A percentile compares a stretch with the other conserved stretches of the same genome.
These are phyloP conservation scores for Indicator maculatus DNA, from an alignment of 2,113 vertebrate genomes.

Conservation along the genomic window DNA sequence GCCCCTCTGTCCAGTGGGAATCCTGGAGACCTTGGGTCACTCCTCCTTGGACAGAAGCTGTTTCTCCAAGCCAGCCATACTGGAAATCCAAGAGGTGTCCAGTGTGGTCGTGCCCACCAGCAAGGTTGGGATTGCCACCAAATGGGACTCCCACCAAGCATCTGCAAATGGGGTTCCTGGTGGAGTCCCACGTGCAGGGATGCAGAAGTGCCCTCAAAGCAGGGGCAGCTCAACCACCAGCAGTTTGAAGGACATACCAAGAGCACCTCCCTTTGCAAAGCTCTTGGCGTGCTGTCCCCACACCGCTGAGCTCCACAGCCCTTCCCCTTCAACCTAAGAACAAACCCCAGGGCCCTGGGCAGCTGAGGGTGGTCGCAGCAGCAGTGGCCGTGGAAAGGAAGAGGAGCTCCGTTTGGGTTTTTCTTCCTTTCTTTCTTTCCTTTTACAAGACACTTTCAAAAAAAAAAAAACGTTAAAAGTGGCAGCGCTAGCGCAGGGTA, in stretches of 20 bases:
- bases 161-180: rapidly evolving
- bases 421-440: background rate
- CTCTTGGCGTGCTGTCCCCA: background rate
- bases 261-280: rapidly evolving
- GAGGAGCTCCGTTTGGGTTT: background rate
- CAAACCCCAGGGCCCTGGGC: background rate
- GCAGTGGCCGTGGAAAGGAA: background rate
- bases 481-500: conserved; percentile 68
- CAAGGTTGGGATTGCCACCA: background rate
- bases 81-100: background rate
- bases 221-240: background rate
- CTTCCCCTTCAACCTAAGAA: background rate
- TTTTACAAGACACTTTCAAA: conserved; percentile 4
- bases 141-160: background rate
- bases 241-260: background rate
- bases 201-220: rapidly evolving
- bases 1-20: background rate
- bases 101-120: rapidly evolving
- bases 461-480: conserved; percentile 57
- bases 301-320: background rate
- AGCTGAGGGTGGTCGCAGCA: background rate
- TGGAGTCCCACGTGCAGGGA: rapidly evolving
- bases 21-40: background rate
- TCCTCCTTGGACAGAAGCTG: background rate
- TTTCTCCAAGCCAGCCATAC: background rate